phyloP scores from a whole-genome alignment of 2,888 invertebrate genomes.

The Melanotus villosus region DNA sequence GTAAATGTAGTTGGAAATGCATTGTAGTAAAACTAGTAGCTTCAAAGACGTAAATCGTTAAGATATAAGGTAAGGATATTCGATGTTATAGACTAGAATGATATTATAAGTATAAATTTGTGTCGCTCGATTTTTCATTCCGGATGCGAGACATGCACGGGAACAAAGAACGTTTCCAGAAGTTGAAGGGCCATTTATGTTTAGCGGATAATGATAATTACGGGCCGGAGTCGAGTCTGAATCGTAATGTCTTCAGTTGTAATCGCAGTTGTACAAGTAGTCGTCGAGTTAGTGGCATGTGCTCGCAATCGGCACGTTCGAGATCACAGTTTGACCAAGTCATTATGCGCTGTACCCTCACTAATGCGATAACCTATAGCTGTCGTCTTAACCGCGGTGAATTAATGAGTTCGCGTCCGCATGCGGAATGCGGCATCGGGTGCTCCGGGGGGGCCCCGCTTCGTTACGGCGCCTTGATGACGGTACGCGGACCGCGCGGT shows the following conservation, averaged over 20 bases:
- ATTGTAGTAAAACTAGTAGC: no score
- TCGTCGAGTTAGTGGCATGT: constrained; percentile 45
- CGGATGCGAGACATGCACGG: constrained; percentile 33
- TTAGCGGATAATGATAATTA: constrained; percentile 47
- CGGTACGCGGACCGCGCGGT: constrained; percentile 51
- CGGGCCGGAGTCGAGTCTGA: constrained; percentile 36
- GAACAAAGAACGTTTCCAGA: constrained; percentile 40
- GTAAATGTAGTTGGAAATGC: no score
- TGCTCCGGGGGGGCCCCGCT: constrained; percentile 36
- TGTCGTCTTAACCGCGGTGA: constrained; percentile 57
- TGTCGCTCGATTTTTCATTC: constrained; percentile 30
- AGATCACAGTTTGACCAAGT: constrained; percentile 58
- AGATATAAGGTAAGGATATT: no score
- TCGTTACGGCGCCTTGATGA: constrained; percentile 59
- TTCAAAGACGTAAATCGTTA: no score
- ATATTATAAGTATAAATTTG: constrained; percentile 1
- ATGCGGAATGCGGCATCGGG: constrained; percentile 52
- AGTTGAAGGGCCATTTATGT: constrained; percentile 41
- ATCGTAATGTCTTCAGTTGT: constrained; percentile 45
- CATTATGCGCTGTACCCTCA: constrained; percentile 53
- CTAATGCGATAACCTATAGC: constrained; percentile 49
- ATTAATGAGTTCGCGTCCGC: constrained; percentile 59
- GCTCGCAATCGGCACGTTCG: constrained; percentile 56
- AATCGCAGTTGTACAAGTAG: constrained; percentile 44
- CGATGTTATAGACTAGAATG: no score